Conservation (phyloP, 2,113 vertebrate species). For the Platycercus adscitus region DNA sequence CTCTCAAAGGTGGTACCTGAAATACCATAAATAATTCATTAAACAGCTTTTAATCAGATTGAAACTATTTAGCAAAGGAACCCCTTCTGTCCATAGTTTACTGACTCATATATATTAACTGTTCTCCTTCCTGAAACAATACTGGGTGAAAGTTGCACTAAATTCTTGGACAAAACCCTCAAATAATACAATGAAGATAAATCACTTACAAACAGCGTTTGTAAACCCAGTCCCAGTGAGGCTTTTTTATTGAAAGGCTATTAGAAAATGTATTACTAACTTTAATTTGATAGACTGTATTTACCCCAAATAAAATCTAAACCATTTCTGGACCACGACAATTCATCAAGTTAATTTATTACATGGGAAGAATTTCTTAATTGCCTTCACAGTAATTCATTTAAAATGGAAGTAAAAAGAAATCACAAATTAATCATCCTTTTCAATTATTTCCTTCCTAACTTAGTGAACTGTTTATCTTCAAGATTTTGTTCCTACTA, state of each 20-base stretch:
- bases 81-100: background rate
- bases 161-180: background rate
- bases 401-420: slow-evolving; percentile 11
- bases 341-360: slow-evolving; percentile 18
- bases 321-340: background rate
- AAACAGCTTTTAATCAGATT: background rate
- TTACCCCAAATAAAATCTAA: slow-evolving; percentile 19
- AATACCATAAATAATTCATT: background rate
- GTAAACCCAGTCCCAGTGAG: background rate
- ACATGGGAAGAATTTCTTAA: background rate
- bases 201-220: background rate
- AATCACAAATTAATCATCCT: background rate
- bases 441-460: slow-evolving; percentile 5
- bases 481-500: background rate
- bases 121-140: background rate
- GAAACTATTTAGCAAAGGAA: background rate
- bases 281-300: background rate
- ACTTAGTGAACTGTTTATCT: background rate
- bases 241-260: background rate
- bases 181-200: background rate
- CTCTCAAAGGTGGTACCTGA: background rate
- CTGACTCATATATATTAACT: background rate
- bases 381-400: background rate
- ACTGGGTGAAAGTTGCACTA: background rate
- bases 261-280: background rate